Conservation (phyloP, 2,888 invertebrate genomes). For the Theretra japonica region DNA sequence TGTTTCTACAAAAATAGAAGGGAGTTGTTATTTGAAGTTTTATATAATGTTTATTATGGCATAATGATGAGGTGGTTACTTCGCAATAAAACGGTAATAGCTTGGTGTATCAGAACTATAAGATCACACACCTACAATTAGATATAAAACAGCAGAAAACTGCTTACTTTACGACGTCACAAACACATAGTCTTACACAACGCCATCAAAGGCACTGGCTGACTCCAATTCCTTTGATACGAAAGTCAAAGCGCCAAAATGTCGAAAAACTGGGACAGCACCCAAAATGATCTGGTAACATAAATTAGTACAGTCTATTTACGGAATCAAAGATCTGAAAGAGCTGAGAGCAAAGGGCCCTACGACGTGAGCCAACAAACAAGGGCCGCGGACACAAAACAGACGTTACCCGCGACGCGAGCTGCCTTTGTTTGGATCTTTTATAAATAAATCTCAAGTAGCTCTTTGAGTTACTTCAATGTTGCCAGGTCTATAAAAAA, state of each 20-base stretch:
- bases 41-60: too few species aligned
- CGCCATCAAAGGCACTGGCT: background rate
- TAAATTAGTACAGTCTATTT: slow-evolving; percentile 54
- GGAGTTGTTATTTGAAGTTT: too few species aligned
- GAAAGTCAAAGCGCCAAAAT: slow-evolving; percentile 37
- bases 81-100: too few species aligned
- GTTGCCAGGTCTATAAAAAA: slow-evolving; percentile 26
- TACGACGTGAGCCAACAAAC: slow-evolving; percentile 75
- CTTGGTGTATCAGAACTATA: too few species aligned
- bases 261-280: slow-evolving; percentile 37
- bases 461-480: slow-evolving; percentile 50
- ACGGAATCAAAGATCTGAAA: slow-evolving; percentile 68
- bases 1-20: too few species aligned
- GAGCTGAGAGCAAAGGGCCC: slow-evolving; percentile 60
- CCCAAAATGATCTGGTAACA: slow-evolving; percentile 47
- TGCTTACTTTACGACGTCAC: too few species aligned
- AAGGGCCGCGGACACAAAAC: slow-evolving; percentile 70
- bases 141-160: too few species aligned
- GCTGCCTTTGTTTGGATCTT: slow-evolving; percentile 71
- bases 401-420: slow-evolving; percentile 61
- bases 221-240: background rate
- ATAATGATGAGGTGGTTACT: too few species aligned
- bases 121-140: too few species aligned
- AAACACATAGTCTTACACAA: background rate
- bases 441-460: slow-evolving; percentile 72